Percentiles rank a stretch among this genome's conserved stretches.
Conservation (phyloP, 2,797 vertebrate species). For the Atherinosoma microstoma region DNA sequence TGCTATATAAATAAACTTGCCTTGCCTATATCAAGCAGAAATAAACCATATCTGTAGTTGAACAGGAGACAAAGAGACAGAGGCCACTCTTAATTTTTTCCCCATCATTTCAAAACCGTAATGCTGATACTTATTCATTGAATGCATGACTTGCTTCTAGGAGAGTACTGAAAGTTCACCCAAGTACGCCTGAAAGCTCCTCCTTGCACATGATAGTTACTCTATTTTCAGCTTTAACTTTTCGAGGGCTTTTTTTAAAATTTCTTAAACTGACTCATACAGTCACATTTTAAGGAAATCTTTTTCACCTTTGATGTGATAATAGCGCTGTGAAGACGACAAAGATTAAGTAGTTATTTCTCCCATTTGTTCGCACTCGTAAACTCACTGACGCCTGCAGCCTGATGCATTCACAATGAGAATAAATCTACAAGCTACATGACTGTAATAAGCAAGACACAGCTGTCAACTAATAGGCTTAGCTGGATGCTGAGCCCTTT, state of each 20-base stretch:
- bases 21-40: too few relatives aligned
- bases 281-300: neutral
- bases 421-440: slow-evolving; percentile 33
- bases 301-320: neutral
- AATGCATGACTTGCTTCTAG: too few relatives aligned
- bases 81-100: too few relatives aligned
- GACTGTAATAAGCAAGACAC: slow-evolving; percentile 51
- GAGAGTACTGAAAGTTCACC: too few relatives aligned
- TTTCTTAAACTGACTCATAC: neutral
- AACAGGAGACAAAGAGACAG: too few relatives aligned
- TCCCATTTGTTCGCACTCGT: neutral
- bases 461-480: slow-evolving; percentile 66
- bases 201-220: neutral
- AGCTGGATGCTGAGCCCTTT: slow-evolving; percentile 38
- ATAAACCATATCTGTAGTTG: too few relatives aligned
- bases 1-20: too few relatives aligned
- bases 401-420: slow-evolving; percentile 21
- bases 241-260: neutral
- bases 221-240: neutral
- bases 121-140: too few relatives aligned
- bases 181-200: neutral
- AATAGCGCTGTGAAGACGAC: neutral
- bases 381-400: neutral
- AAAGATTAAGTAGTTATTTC: neutral
- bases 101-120: too few relatives aligned